A percentile compares a stretch with the other conserved stretches of the same genome.
Conservation (phyloP, 35 echinoderm and acorn worm species). For the Lytechinus pictus region DNA sequence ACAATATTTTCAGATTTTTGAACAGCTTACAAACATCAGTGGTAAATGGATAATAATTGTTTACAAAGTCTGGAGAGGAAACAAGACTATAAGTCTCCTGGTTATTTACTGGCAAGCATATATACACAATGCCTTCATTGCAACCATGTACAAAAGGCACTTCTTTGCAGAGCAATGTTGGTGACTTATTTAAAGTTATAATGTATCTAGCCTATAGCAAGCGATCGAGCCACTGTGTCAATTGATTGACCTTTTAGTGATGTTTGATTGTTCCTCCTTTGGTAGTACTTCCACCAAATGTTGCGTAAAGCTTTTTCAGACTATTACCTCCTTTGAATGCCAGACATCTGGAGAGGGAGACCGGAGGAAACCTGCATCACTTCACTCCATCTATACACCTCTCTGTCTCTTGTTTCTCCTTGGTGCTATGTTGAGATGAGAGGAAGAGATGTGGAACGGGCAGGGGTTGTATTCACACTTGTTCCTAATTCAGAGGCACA, state of each 20-base stretch:
- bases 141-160: background rate
- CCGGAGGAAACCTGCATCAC: background rate
- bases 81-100: no score
- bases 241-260: slow-evolving; percentile 11
- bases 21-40: no score
- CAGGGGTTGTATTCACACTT: background rate
- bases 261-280: background rate
- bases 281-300: background rate
- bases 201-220: background rate
- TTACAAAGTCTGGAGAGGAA: no score
- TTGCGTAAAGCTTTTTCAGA: background rate
- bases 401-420: background rate
- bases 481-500: background rate
- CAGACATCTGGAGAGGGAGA: background rate
- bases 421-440: background rate
- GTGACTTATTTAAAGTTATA: background rate
- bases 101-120: no score
- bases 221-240: background rate
- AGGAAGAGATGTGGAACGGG: background rate
- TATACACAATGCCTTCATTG: no score
- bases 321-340: background rate
- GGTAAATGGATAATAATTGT: no score
- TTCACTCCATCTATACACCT: background rate
- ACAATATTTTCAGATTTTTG: background rate
- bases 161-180: background rate